Base-by-base conservation (phyloP, 1,140 invertebrate genomes). In the Sitophilus oryzae region DNA sequence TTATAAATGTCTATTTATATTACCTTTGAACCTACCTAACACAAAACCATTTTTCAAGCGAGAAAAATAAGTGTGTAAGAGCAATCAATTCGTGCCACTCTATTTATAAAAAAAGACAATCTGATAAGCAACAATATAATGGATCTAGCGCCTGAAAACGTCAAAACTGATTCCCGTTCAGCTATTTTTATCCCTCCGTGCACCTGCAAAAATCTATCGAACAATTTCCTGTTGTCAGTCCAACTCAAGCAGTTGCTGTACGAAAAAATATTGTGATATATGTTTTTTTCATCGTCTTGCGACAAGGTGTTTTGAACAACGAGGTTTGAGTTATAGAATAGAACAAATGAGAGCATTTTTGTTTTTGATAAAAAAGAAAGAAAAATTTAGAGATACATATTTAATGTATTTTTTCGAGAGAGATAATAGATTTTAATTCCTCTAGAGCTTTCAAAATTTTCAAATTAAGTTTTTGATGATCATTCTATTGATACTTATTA, bases 141-240 rank as follows among this genome's bases (percentile, higher is more conserved):
- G 15, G 15, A n/a, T n/a, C 16, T 11, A 19, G 19, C 40, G 19
- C 15, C 15, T 5, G 4, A 42, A 42, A 18, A 18, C n/a, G 40
- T 42, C 36, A 20, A 21, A 21, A 19, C 15, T 42, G 21, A 4
- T n/a, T 19, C 40, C 10, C 40, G 15, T 19, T n/a, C 3, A 15
- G 6, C 3, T 8, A 18, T 42, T 42, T 42, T 42, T 42, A 42
- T 42, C 19, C 19, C 18, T n/a, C n/a, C 16, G 15, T 19, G 19
- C 10, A 11, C 15, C 40, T 20, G 40, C 40, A 42, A 21, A 21
- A 42, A 21, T n/a, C 19, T 3, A n/a, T 42, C 40, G 40, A 18
- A 42, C 40, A 18, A 42, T 42, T 42, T 42, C 40, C 40, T 42
- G 40, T 42, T 42, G 40, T 42, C 40, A 42, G 40, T 21, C 3